A percentile compares a stretch with the other conserved stretches of the same genome.
Conservation (phyloP, 2,888 invertebrate species). For the Sylvicola fuscatus region DNA sequence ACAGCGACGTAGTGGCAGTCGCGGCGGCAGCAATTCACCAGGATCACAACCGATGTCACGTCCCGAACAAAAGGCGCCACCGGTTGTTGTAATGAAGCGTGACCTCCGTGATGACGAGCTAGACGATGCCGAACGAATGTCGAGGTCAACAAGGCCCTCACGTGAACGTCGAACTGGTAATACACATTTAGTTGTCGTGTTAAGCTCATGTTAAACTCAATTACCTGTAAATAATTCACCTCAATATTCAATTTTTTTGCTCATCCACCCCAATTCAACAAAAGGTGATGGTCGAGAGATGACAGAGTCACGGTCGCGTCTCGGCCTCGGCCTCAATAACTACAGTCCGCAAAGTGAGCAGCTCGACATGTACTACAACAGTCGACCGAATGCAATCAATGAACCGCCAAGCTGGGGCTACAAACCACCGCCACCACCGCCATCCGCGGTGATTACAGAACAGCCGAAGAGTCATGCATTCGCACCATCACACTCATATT, state of each 20-base stretch:
- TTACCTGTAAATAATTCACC: not conserved
- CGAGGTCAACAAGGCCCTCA: slow-evolving; percentile 24
- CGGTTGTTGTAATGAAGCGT: slow-evolving; percentile 77
- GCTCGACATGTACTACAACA: slow-evolving; percentile 63
- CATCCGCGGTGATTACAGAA: slow-evolving; percentile 76
- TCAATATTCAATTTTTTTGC: not conserved
- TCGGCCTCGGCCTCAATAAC: slow-evolving; percentile 47
- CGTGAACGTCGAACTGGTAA: slow-evolving; percentile 28
- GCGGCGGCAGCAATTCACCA: slow-evolving; percentile 25
- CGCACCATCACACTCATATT: slow-evolving; percentile 51
- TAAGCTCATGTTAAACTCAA: slow-evolving; percentile 5
- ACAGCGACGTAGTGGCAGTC: slow-evolving; percentile 47
- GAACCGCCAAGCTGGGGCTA: slow-evolving; percentile 27
- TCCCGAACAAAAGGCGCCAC: slow-evolving; percentile 69
- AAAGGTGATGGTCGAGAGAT: slow-evolving; percentile 63
- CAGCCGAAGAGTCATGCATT: slow-evolving; percentile 78
- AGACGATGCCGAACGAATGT: slow-evolving; percentile 37
- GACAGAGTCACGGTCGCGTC: slow-evolving; percentile 49
- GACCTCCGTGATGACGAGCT: slow-evolving; percentile 66
- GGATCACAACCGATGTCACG: slow-evolving; percentile 32
- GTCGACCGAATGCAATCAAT: slow-evolving; percentile 39
- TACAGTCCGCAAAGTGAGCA: slow-evolving; percentile 44
- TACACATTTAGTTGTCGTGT: slow-evolving; percentile 3
- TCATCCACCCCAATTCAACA: slow-evolving; percentile 14
- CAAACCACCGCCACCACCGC: slow-evolving; percentile 34